Base-by-base conservation (phyloP, 1,140 invertebrate genomes). In the Heliothis virescens region DNA sequence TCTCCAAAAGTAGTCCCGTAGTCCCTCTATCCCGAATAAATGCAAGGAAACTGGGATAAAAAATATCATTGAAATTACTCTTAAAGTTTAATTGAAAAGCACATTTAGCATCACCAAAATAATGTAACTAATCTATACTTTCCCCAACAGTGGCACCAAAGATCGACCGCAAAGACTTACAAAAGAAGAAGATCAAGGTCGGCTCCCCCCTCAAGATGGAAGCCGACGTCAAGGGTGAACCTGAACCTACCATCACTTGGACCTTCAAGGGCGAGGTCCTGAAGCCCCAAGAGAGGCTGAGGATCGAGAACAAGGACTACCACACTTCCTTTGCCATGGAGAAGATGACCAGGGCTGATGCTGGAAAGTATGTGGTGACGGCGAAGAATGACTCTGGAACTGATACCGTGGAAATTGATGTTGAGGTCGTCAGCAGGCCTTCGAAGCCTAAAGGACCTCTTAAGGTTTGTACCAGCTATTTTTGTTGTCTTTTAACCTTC, bases 331-430 rank as follows among this genome's bases (percentile, higher is more conserved):
- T 99, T 89, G 96, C 96, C 47, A 93, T 99, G 10, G 96, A 97
- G 80, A 98, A 98, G 94, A 95, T 97, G 21, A 97, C 97, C 80
- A 96, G 98, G 59, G 92, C 96, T 50, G 98, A 99, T 92, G 96
- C 97, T 74, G 99, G 98, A 52, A 96, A 96, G 10, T 99, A 99
- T 89, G 97, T 96, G 26, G 97, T 99, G 1, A 97, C 97, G 7
- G 99, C 99, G 0, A 98, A 97, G 88, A 99, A 99, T 90, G 97
- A 98, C 82, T 98, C 98, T 60, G 99, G 99, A 16, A 97, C 96
- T 75, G 99, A 99, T 92, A 96, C 97, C 50, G 99, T 99, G 1
- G 98, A 99, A 82, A 96, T 99, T 63, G 98, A 99, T 87, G 96
- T 99, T 5, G 95, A 97, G 86, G 98, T 99, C 57, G 95, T 99